A percentile compares a stretch with the other conserved stretches of the same genome.
These are phyloP conservation scores for Idaea straminata DNA, from an alignment of 2,888 invertebrate species.

Conservation along the genomic window DNA sequence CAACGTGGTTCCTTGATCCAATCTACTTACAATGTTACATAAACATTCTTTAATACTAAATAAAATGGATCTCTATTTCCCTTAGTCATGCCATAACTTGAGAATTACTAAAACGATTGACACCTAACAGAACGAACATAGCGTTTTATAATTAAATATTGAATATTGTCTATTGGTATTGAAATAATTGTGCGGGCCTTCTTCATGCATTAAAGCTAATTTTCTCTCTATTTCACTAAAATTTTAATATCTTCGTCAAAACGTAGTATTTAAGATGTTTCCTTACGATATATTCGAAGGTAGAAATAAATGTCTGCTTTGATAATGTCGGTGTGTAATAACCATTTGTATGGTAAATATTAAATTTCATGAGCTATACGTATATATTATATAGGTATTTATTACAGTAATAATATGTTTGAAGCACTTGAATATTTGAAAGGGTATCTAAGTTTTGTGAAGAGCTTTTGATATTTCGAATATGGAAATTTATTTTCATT, in stretches of 20 bases:
- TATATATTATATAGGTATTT: slow-evolving; percentile 4
- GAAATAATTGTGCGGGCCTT: no score
- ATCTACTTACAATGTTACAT: no score
- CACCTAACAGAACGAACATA: no score
- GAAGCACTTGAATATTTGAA: not conserved
- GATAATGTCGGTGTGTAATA: slow-evolving; percentile 14
- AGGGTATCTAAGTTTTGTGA: not conserved
- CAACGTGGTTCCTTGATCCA: no score
- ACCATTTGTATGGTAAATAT: slow-evolving; percentile 15
- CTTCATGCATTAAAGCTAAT: no score
- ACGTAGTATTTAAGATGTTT: slow-evolving; percentile 45
- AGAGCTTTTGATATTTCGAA: not conserved
- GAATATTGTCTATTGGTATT: no score
- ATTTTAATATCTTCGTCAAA: not conserved
- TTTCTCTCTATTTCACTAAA: not conserved
- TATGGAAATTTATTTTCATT: not conserved
- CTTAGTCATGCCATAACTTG: no score
- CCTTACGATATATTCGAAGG: slow-evolving; percentile 39
- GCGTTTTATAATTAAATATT: no score
- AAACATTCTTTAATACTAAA: no score
- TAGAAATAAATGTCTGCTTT: slow-evolving; percentile 35
- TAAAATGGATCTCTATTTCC: no score
- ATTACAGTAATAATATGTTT: not conserved
- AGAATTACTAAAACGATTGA: no score
- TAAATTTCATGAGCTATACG: slow-evolving; percentile 2